Evolutionary conservation across 2,797 vertebrate genomes (phyloP).

Genomic region (Eidolon dupreanum): DNA sequence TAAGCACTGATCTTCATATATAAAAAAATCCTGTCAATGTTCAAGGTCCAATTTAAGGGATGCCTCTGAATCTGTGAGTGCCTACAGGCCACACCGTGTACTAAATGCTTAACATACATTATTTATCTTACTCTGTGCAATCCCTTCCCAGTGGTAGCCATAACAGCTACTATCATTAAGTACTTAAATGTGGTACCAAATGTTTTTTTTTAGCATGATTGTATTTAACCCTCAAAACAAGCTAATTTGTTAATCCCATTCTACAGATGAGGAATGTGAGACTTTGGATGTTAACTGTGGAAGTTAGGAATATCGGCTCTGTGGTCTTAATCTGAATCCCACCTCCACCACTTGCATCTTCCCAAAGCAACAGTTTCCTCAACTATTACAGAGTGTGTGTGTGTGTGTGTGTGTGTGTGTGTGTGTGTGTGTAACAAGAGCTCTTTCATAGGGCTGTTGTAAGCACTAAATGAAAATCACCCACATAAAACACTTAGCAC

Average conservation of each 20-base stretch:
- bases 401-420: not conserved
- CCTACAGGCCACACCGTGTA: not conserved
- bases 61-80: not conserved
- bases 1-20: not conserved
- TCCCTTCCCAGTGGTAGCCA: not conserved
- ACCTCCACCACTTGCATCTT: not conserved
- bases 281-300: not conserved
- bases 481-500: not conserved
- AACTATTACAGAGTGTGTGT: not conserved
- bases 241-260: not conserved
- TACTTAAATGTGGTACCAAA: not conserved
- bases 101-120: not conserved
- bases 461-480: constrained; percentile 28
- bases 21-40: not conserved
- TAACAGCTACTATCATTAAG: not conserved
- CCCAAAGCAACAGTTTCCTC: not conserved
- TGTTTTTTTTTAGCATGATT: not conserved
- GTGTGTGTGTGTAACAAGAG: not conserved
- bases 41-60: not conserved
- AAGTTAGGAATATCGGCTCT: not conserved
- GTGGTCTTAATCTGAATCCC: not conserved
- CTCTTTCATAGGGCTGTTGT: not conserved
- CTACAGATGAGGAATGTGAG: not conserved
- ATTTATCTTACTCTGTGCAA: not conserved
- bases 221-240: not conserved